Conservation (phyloP, 1,140 invertebrate genomes). For the Apis florea region DNA sequence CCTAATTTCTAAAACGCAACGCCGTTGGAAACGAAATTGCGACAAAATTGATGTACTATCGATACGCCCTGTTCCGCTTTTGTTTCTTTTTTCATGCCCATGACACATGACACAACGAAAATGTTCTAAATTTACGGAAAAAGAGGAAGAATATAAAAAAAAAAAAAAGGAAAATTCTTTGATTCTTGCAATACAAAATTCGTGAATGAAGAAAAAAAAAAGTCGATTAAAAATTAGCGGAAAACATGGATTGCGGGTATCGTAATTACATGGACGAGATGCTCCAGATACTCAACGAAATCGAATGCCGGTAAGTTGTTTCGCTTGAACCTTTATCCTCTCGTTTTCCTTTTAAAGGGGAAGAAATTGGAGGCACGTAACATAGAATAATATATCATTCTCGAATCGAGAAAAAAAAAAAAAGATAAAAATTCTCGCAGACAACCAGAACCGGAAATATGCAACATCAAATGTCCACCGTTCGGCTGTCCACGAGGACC, state of each 20-base stretch:
- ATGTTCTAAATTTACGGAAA: not conserved
- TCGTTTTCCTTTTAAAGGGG: not conserved
- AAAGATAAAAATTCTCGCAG: slow-evolving; percentile 30
- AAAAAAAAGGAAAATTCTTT: too few relatives aligned
- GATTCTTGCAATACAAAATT: slow-evolving; percentile 6
- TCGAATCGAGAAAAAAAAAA: not conserved
- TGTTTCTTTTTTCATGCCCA: not conserved
- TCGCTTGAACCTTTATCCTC: too few relatives aligned
- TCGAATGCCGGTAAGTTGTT: slow-evolving; percentile 59
- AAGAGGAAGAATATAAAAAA: too few relatives aligned
- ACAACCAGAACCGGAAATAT: slow-evolving; percentile 68
- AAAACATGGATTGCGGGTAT: slow-evolving; percentile 49
- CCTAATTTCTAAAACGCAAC: not conserved
- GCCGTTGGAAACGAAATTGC: not conserved
- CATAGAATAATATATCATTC: too few relatives aligned
- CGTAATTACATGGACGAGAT: slow-evolving; percentile 67
- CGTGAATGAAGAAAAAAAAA: not conserved
- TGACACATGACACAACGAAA: not conserved
- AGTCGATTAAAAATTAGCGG: not conserved
- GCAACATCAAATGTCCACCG: slow-evolving; percentile 70
- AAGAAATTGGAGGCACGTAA: not conserved
- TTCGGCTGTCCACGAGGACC: slow-evolving; percentile 67
- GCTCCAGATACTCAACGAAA: slow-evolving; percentile 54
- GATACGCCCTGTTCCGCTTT: not conserved
- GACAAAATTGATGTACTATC: not conserved